Evolutionary conservation across 1,140 invertebrate genomes (phyloP).

Genomic region (Thalassaphorura encarpata): DNA sequence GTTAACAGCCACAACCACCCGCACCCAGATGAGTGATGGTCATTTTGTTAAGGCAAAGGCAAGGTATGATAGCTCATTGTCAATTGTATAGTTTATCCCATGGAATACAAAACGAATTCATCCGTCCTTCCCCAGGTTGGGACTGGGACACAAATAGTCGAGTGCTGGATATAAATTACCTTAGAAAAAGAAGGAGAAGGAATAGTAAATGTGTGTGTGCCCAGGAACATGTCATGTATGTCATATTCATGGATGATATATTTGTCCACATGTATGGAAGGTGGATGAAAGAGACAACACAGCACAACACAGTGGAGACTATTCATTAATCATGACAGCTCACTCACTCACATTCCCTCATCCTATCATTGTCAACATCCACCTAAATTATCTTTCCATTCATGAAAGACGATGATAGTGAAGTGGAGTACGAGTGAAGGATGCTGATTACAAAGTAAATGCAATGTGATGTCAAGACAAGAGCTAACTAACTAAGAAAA

Average conservation of each 20-base stretch:
- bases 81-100: too few species aligned
- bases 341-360: constrained; percentile 10
- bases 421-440: too few species aligned
- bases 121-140: not conserved
- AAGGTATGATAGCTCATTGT: too few species aligned
- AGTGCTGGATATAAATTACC: not conserved
- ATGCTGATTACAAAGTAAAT: too few species aligned
- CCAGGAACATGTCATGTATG: not conserved
- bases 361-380: constrained; percentile 15
- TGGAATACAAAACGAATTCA: not conserved
- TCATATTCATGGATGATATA: not conserved
- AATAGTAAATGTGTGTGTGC: not conserved
- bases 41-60: not conserved
- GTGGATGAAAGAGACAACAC: not conserved
- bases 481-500: too few species aligned
- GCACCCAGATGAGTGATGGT: not conserved
- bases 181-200: not conserved
- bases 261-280: not conserved
- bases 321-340: constrained; percentile 17
- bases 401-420: too few species aligned
- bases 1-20: too few species aligned
- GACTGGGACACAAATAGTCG: not conserved
- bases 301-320: not conserved
- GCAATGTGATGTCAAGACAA: too few species aligned
- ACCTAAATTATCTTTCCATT: constrained; percentile 7